A percentile compares a stretch with the other conserved stretches of the same genome.
Evolutionary conservation across 2,113 vertebrate species (phyloP).

Genomic region (Sardina pilchardus): DNA sequence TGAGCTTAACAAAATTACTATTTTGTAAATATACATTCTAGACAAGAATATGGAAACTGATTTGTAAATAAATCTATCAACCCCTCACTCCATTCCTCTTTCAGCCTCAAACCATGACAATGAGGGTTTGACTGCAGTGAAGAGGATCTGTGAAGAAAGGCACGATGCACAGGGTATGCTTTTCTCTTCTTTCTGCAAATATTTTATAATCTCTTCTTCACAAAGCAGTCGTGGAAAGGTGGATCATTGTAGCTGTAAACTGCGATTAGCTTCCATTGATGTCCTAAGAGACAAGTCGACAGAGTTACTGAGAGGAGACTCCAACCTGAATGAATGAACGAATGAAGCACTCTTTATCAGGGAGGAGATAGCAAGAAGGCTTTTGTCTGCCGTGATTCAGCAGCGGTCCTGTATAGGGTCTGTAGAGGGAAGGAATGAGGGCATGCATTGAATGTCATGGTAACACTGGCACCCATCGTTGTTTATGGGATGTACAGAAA

Average conservation of each 20-base stretch:
- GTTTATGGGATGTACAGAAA: background rate
- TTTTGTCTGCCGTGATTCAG: background rate
- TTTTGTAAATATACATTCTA: background rate
- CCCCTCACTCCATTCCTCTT: background rate
- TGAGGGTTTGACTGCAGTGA: conserved; percentile 71
- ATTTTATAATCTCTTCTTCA: background rate
- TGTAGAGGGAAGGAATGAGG: background rate
- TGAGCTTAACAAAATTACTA: background rate
- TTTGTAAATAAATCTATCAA: background rate
- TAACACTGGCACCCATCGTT: background rate
- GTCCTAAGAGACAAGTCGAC: background rate
- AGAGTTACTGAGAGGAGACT: background rate
- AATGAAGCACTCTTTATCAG: background rate
- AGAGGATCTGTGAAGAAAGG: conserved; percentile 73
- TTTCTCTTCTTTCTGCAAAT: background rate
- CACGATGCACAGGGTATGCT: conserved; percentile 76
- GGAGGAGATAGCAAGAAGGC: background rate
- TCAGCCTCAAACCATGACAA: conserved; percentile 60
- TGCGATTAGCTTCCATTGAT: conserved; percentile 11
- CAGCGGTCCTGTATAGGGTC: background rate
- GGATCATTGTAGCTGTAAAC: background rate
- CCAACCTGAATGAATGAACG: background rate
- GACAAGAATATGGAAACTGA: background rate
- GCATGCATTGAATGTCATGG: conserved; percentile 14
- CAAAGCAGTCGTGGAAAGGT: background rate